Evolutionary conservation across 2,888 invertebrate species (phyloP).

Genomic region (Drosophila aldrichi): DNA sequence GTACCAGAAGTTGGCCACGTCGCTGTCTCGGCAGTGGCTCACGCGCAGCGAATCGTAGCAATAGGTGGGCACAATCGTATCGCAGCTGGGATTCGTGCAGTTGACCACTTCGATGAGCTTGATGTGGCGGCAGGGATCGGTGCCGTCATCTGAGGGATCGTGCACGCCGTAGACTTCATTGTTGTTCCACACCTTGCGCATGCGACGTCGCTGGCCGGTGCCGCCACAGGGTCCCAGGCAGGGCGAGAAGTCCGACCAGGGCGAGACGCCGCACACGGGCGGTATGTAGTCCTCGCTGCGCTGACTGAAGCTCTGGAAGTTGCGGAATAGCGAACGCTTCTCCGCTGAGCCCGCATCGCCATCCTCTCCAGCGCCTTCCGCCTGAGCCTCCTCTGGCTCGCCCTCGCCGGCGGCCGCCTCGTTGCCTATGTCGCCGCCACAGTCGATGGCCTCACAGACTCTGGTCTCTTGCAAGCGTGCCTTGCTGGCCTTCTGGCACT

Average conservation of each 20-base stretch:
- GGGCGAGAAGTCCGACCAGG: slow-evolving; percentile 93
- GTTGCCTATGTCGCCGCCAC: slow-evolving; percentile 82
- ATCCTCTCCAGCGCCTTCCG: slow-evolving; percentile 35
- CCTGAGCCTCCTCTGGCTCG: slow-evolving; percentile 35
- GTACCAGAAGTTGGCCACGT: slow-evolving; percentile 92
- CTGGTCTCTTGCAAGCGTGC: slow-evolving; percentile 86
- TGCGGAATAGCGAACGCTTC: slow-evolving; percentile 70
- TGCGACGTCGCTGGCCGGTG: slow-evolving; percentile 88
- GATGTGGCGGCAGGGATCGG: slow-evolving; percentile 82
- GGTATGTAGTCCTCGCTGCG: slow-evolving; percentile 81
- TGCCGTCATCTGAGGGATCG: slow-evolving; percentile 67
- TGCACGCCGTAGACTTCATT: slow-evolving; percentile 79
- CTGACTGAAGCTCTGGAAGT: slow-evolving; percentile 81
- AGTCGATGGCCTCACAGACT: slow-evolving; percentile 84
- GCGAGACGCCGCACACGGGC: slow-evolving; percentile 88
- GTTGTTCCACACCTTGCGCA: slow-evolving; percentile 83
- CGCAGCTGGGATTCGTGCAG: slow-evolving; percentile 82
- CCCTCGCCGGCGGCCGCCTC: slow-evolving; percentile 27
- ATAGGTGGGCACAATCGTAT: slow-evolving; percentile 75
- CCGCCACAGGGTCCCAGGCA: slow-evolving; percentile 93
- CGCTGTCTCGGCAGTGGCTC: slow-evolving; percentile 92
- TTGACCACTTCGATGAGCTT: slow-evolving; percentile 81
- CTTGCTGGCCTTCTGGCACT: slow-evolving; percentile 86
- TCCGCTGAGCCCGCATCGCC: slow-evolving; percentile 58
- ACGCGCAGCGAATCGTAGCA: slow-evolving; percentile 86